A percentile compares a stretch with the other conserved stretches of the same genome.
phyloP scores from a whole-genome alignment of 1,140 invertebrate genomes.

The Aphidius ervi region DNA sequence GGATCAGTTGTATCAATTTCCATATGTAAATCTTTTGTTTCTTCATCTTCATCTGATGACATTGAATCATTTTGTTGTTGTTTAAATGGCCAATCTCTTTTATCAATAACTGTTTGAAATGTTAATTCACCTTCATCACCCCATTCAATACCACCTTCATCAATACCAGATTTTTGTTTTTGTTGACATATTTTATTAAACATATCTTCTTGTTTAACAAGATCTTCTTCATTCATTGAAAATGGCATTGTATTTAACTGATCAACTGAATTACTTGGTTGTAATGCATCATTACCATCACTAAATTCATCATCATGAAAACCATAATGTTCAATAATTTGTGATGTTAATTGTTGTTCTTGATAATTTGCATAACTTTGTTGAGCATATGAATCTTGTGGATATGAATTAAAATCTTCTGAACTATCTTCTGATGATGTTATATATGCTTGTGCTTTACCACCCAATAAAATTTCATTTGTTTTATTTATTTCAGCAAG shows the following conservation, averaged over 20 bases:
- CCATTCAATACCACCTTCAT: conserved; percentile 38
- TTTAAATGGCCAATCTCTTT: conserved; percentile 42
- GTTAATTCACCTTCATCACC: conserved; percentile 48
- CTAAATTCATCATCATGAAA: conserved; percentile 66
- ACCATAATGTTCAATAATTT: conserved; percentile 62
- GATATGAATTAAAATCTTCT: conserved; percentile 55
- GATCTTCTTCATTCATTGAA: conserved; percentile 53
- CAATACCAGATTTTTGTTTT: conserved; percentile 37
- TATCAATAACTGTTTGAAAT: conserved; percentile 52
- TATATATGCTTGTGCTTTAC: conserved; percentile 31
- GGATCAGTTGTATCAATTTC: conserved; percentile 53
- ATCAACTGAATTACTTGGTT: conserved; percentile 52
- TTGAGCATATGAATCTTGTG: conserved; percentile 56
- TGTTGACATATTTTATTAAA: conserved; percentile 54
- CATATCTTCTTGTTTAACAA: conserved; percentile 53
- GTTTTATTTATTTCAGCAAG: conserved; percentile 61
- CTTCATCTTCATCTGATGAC: conserved; percentile 51
- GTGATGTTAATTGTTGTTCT: conserved; percentile 59
- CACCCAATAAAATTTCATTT: conserved; percentile 55
- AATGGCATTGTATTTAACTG: conserved; percentile 55
- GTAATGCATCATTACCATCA: conserved; percentile 60
- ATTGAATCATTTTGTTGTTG: conserved; percentile 41
- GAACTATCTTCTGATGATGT: conserved; percentile 57
- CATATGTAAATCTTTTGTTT: conserved; percentile 48
- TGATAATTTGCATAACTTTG: conserved; percentile 61